Conservation (phyloP, 2,113 vertebrate species). For the Hippolais icterina region DNA sequence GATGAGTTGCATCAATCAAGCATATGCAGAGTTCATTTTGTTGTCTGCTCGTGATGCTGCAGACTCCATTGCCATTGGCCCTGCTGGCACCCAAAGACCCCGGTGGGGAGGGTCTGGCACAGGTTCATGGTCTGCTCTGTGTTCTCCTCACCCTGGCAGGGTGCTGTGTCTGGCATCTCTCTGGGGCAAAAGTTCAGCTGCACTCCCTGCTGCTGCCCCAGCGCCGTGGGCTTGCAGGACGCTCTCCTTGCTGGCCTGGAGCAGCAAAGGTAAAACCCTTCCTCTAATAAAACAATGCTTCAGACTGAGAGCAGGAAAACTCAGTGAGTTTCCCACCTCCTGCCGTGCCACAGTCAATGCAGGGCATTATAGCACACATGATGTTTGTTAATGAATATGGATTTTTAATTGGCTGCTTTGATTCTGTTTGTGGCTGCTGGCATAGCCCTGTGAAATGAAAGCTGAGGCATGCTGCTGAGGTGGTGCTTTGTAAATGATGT, state of each 20-base stretch:
- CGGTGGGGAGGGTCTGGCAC: not conserved
- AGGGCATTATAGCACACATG: slow-evolving; percentile 1
- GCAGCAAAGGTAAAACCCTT: not conserved
- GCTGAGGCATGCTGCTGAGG: slow-evolving; percentile 39
- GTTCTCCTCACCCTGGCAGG: not conserved
- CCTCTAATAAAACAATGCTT: not conserved
- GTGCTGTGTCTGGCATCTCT: not conserved
- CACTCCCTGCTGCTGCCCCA: not conserved
- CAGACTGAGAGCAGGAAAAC: not conserved
- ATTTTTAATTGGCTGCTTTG: slow-evolving; percentile 66
- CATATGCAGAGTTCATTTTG: not conserved
- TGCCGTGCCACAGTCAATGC: not conserved
- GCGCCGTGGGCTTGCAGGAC: not conserved
- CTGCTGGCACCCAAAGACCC: slow-evolving; percentile 12
- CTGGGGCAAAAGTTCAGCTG: not conserved
- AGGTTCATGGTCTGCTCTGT: not conserved
- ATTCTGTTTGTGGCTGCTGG: slow-evolving; percentile 43
- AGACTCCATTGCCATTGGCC: not conserved
- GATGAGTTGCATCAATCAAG: slow-evolving; percentile 7
- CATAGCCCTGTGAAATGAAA: slow-evolving; percentile 20
- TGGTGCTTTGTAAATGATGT: slow-evolving; percentile 24
- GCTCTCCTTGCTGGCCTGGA: not conserved
- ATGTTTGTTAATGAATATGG: slow-evolving; percentile 50
- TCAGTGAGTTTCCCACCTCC: not conserved
- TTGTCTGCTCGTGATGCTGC: not conserved